Conservation (phyloP, 2,797 vertebrate species). For the Pristis pectinata region DNA sequence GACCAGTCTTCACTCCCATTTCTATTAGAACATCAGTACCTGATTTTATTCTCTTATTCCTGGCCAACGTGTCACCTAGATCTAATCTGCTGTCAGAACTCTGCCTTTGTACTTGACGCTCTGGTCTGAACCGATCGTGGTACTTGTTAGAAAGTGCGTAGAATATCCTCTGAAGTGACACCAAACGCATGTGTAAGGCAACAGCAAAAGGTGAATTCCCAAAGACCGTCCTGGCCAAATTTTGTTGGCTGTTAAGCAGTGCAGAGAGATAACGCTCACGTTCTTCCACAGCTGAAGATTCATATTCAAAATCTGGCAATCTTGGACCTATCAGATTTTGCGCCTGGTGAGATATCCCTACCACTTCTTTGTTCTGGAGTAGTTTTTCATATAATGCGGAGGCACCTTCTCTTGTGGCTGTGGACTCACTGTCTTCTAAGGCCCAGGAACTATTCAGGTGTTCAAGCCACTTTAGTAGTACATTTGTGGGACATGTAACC, state of each 20-base stretch:
- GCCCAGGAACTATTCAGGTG: slow-evolving; percentile 75
- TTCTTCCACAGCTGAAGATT: slow-evolving; percentile 60
- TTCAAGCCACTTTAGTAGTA: slow-evolving; percentile 75
- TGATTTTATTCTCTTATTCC: slow-evolving; percentile 55
- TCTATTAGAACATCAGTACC: slow-evolving; percentile 72
- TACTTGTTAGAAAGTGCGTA: slow-evolving; percentile 71
- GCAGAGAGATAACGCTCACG: slow-evolving; percentile 66
- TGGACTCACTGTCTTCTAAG: slow-evolving; percentile 60
- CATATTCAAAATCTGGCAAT: slow-evolving; percentile 71
- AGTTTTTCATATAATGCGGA: slow-evolving; percentile 63
- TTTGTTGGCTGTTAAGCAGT: slow-evolving; percentile 66
- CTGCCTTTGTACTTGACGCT: slow-evolving; percentile 56
- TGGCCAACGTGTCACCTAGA: slow-evolving; percentile 53
- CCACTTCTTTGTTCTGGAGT: slow-evolving; percentile 67
- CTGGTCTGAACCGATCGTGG: slow-evolving; percentile 63
- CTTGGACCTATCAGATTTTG: slow-evolving; percentile 67
- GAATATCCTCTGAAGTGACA: slow-evolving; percentile 68
- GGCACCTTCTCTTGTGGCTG: slow-evolving; percentile 56
- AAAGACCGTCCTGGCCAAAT: slow-evolving; percentile 63
- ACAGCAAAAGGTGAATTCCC: slow-evolving; percentile 64
- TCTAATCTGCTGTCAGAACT: slow-evolving; percentile 56
- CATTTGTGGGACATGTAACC: slow-evolving; percentile 69
- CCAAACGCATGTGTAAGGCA: slow-evolving; percentile 63
- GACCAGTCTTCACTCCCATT: slow-evolving; percentile 71
- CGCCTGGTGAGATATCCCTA: slow-evolving; percentile 65